A percentile compares a stretch with the other conserved stretches of the same genome.
Conservation (phyloP, 2,888 invertebrate genomes). For the Uloborus plumipes region DNA sequence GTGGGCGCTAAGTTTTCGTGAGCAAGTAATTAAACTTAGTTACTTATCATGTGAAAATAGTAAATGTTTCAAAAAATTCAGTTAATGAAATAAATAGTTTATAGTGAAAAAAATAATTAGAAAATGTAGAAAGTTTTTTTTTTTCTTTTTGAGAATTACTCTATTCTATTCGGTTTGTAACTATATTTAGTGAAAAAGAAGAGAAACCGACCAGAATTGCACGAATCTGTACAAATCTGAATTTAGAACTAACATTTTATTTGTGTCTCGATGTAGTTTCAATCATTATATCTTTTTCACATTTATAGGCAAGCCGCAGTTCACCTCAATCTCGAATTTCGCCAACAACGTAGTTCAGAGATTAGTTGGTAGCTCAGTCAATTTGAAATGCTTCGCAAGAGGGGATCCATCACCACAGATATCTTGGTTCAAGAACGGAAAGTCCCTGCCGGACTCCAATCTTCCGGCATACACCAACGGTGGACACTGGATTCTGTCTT, state of each 20-base stretch:
- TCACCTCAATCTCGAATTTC: constrained; percentile 49
- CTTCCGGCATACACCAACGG: constrained; percentile 31
- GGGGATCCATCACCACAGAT: constrained; percentile 65
- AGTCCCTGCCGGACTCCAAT: constrained; percentile 58
- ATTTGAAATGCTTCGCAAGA: constrained; percentile 66
- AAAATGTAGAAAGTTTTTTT: too few relatives aligned
- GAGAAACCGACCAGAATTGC: neutral
- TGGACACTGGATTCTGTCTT: constrained; percentile 49
- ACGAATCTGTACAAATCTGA: neutral
- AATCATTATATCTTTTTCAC: neutral
- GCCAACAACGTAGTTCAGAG: constrained; percentile 45
- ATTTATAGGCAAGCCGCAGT: constrained; percentile 56
- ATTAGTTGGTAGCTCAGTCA: constrained; percentile 62
- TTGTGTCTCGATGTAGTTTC: neutral
- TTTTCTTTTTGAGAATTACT: too few relatives aligned
- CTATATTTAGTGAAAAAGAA: neutral
- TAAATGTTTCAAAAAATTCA: too few relatives aligned
- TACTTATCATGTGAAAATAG: too few relatives aligned
- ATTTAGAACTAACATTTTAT: neutral
- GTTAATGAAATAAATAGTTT: too few relatives aligned
- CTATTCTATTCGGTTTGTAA: too few relatives aligned
- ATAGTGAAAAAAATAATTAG: too few relatives aligned
- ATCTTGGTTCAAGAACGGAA: constrained; percentile 66
- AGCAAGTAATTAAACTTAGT: too few relatives aligned
- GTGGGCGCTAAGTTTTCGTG: too few relatives aligned